A percentile compares a stretch with the other conserved stretches of the same genome.
Conservation (phyloP, 2,113 vertebrate species). For the Chaetodon trifascialis region DNA sequence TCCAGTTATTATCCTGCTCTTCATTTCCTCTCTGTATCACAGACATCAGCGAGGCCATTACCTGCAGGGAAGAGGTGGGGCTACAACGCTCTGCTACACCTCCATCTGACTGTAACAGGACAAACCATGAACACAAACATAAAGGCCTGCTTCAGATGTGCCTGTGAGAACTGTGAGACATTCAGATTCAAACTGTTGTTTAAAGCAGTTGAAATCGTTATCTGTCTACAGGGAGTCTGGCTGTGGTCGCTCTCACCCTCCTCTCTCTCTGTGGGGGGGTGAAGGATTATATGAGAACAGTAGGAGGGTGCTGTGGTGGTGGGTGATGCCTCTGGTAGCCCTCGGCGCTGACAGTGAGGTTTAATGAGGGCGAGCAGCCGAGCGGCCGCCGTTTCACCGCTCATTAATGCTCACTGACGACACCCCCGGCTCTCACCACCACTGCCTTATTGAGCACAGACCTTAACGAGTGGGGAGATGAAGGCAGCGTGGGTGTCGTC, state of each 20-base stretch:
- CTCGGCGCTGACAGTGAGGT: neutral
- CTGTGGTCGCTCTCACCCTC: neutral
- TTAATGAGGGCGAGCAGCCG: conserved; percentile 38
- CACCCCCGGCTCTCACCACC: neutral
- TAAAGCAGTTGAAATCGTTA: conserved; percentile 15
- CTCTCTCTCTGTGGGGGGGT: neutral
- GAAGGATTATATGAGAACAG: neutral
- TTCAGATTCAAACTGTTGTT: neutral
- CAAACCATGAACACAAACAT: neutral
- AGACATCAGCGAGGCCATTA: neutral
- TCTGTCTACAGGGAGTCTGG: conserved; percentile 38
- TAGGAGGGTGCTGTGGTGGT: neutral
- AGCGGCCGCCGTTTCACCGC: neutral
- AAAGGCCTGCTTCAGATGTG: too few relatives aligned
- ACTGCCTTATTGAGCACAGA: neutral
- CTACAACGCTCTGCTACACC: neutral
- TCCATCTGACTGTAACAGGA: neutral
- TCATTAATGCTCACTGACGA: conserved; percentile 21
- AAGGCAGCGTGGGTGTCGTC: conserved; percentile 47
- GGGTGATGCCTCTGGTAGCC: neutral
- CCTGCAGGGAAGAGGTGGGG: neutral
- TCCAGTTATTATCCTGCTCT: too few relatives aligned
- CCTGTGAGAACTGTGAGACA: neutral
- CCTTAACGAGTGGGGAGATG: conserved; percentile 27
- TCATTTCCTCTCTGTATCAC: too few relatives aligned